Base-by-base conservation (phyloP, 2,797 vertebrate species). In the Xyrichtys novacula region DNA sequence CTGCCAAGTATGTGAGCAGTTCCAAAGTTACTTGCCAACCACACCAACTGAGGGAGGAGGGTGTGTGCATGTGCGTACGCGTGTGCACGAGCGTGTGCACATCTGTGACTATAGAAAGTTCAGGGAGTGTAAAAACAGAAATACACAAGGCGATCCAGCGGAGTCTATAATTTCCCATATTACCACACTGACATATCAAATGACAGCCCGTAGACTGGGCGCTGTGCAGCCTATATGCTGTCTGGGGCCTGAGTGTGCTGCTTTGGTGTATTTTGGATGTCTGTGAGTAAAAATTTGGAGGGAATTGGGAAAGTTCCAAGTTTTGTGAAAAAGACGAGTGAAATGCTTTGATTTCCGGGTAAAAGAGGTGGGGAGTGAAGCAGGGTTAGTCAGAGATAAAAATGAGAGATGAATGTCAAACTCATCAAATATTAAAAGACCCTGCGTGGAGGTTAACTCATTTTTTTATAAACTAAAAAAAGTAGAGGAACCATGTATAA, bases 21-120 rank as follows among this genome's bases (percentile, higher is more conserved):
- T 92, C 88, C 90, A 90, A 85, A 90, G 85, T 58, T 66, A 91
- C 87, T 89, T 89, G 86, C 84, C 89, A 89, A 86, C 83, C 81
- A 62, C 84, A 84, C 78, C 75, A 72, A 80, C 69, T 75, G 49
- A 80, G 81, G 62, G 68, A 74, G 70, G 76, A 59, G 82, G 59
- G 66, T 23, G 80, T 4, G 69, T 36, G 50, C 29, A 31, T 31
- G 31, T 31, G 31, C n/a, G n/a, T 31, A 23, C 66, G 64, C 20
- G 11, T 58, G 72, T 53, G 49, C 63, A 34, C 7, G 47, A 8
- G 23, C 29, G 42, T 34, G 59, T 62, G 73, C 56, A 54, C 28
- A 14, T 81, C 56, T 71, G 67, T 70, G 79, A 81, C 84, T 83
- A 74, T 78, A 84, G 71, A 90, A 90, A 90, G 90, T 90, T 91